A percentile compares a stretch with the other conserved stretches of the same genome.
Conservation (phyloP, 1,140 invertebrate genomes). For the Drosophila rufa region DNA sequence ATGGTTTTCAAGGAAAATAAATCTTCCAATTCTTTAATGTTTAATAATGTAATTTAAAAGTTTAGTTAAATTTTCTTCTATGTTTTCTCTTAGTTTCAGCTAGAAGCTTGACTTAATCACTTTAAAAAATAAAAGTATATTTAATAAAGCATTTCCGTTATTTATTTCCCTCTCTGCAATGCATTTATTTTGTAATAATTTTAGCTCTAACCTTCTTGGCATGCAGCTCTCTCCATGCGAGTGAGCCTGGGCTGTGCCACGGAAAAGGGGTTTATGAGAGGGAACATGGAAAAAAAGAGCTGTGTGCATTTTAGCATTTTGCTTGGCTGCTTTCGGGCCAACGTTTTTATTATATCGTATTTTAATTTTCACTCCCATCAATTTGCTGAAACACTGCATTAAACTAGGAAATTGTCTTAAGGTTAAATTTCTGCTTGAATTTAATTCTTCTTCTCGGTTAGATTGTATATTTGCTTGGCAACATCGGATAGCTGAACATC, state of each 20-base stretch:
- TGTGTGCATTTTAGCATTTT: conserved; percentile 66
- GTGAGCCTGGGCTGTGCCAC: conserved; percentile 1
- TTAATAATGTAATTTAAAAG: no score
- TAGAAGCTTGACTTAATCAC: neutral
- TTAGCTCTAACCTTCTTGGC: conserved; percentile 37
- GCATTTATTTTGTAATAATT: conserved; percentile 49
- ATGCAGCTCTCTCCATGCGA: conserved; percentile 21
- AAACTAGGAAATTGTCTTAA: conserved; percentile 59
- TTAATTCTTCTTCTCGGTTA: conserved; percentile 85
- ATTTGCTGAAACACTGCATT: conserved; percentile 59
- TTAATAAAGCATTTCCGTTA: neutral
- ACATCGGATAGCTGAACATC: conserved; percentile 94
- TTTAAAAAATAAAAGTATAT: neutral
- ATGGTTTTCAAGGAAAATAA: no score
- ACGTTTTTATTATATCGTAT: conserved; percentile 44
- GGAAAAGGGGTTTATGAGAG: neutral
- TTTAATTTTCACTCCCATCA: conserved; percentile 46
- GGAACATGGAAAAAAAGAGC: conserved; percentile 2
- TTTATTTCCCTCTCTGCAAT: neutral
- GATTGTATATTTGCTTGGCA: conserved; percentile 88
- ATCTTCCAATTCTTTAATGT: no score
- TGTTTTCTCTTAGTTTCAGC: no score
- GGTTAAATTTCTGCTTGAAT: conserved; percentile 57
- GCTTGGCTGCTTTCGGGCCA: conserved; percentile 57
- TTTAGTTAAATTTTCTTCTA: neutral